Conservation (phyloP, 1,140 invertebrate genomes). For the Zelostemma sp. region DNA sequence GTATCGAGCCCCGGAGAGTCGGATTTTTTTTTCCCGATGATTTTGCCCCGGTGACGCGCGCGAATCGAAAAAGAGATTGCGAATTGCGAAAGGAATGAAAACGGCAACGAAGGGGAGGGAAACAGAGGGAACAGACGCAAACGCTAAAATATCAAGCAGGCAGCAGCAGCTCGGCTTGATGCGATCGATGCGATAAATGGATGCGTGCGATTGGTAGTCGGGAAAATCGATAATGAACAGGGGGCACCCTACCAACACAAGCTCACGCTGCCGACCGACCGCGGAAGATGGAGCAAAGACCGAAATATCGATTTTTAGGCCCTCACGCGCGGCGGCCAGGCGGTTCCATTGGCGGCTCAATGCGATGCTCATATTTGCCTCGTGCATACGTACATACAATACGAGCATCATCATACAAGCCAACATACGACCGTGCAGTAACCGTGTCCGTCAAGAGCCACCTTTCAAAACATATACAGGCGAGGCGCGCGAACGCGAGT, state of each 20-base stretch:
- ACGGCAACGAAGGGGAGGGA: constrained; percentile 11
- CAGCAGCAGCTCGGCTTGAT: constrained; percentile 49
- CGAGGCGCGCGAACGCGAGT: constrained; percentile 39
- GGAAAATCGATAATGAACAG: constrained; percentile 67
- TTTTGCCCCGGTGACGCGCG: too few species aligned
- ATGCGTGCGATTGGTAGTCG: constrained; percentile 70
- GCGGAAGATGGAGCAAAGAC: constrained; percentile 69
- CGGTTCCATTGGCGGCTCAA: constrained; percentile 46
- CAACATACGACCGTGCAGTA: too few species aligned
- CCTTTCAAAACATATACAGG: constrained; percentile 54
- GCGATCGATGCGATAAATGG: constrained; percentile 71
- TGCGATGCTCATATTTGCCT: constrained; percentile 68
- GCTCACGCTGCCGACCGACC: constrained; percentile 27
- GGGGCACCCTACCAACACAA: constrained; percentile 61
- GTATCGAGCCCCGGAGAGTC: too few species aligned
- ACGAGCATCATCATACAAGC: too few species aligned
- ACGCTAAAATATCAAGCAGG: constrained; percentile 58
- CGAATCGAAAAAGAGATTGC: too few species aligned
- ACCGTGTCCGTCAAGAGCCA: constrained; percentile 47
- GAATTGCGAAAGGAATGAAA: neutral
- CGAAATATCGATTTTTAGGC: constrained; percentile 72
- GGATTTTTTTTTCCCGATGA: too few species aligned
- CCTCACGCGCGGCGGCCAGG: constrained; percentile 58
- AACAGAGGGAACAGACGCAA: constrained; percentile 57
- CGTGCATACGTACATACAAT: constrained; percentile 33